Evolutionary conservation across 2,113 vertebrate species (phyloP), one percentile per base, ranked within the genome.

Genomic region (Forbesichthys papilliferus): DNA sequence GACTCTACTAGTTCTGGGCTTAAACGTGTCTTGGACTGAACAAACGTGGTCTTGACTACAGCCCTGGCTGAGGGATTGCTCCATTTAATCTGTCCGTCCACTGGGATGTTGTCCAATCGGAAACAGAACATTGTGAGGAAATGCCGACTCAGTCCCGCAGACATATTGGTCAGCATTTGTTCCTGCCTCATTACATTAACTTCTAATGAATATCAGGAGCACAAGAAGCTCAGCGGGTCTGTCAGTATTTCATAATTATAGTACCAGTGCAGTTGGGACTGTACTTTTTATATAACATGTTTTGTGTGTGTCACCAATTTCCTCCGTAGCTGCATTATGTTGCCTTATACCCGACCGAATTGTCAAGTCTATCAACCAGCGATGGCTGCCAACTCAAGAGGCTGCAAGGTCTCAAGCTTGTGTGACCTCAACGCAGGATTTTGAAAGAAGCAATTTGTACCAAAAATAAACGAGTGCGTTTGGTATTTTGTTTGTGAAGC

Each of bases 361-460:
- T 74, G 76, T 74, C 69, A 64, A 66, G 74, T 86, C 86, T 70
- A 84, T 83, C 83, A 85, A 68, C 83, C 71, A 78, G 66, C 69
- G 78, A 51, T 71, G 80, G 78, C 84, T 84, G 79, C 86, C 87
- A 87, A 71, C 72, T 36, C 3, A 3, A 76, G 73, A 74, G 63
- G 79, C 84, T 84, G 80, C 74, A 27, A 81, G 74, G 76, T 61
- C 81, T 86, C 75, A 73, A 46, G 71, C 72, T 81, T 74, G 76
- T 74, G 83, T 85, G 78, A 86, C 86, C 88, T 87, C 81, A 86
- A 83, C 68, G 70, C 70, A 77, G 83, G 74, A 81, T 90, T 89
- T 1, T 87, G 88, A 89, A 92, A 88, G 82, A 78, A 85, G 84
- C 83, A 87, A 86, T 91, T 91, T 91, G 89, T 90, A 89, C 87